phyloP scores from a whole-genome alignment of 1,140 invertebrate species.

The Akabosia matsudoensis region DNA sequence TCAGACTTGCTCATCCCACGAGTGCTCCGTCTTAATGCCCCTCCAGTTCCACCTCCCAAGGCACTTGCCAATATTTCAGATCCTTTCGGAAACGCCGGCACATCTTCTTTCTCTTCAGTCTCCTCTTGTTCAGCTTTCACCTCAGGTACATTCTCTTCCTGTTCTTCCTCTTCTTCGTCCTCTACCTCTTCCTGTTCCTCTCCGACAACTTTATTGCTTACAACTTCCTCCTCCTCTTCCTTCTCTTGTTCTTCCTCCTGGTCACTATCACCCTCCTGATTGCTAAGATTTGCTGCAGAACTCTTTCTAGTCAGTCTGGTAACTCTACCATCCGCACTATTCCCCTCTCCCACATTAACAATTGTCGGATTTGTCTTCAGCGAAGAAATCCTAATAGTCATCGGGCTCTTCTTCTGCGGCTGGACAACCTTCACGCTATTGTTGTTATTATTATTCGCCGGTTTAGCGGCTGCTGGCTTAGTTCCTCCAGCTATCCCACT shows the following conservation, averaged over 20 bases:
- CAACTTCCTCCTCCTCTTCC: constrained; percentile 42
- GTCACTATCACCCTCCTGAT: constrained; percentile 1
- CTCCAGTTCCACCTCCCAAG: constrained; percentile 24
- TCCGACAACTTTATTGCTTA: not conserved
- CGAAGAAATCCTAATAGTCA: constrained; percentile 44
- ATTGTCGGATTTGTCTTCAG: constrained; percentile 44
- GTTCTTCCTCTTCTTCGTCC: constrained; percentile 32
- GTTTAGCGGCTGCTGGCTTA: not conserved
- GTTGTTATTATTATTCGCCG: constrained; percentile 4
- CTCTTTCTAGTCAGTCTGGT: constrained; percentile 31
- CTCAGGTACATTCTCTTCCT: constrained; percentile 17
- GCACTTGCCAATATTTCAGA: constrained; percentile 38
- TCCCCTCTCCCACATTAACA: constrained; percentile 29
- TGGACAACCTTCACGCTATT: not conserved
- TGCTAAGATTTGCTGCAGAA: constrained; percentile 53
- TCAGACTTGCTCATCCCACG: not conserved
- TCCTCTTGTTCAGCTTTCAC: constrained; percentile 48
- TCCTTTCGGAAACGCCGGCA: constrained; percentile 10
- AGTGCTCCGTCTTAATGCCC: not conserved
- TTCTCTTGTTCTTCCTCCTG: constrained; percentile 51
- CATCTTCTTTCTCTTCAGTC: constrained; percentile 39
- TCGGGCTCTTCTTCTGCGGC: constrained; percentile 23
- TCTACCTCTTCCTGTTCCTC: constrained; percentile 32
- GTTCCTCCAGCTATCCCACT: not conserved
- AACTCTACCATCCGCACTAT: not conserved